These are phyloP conservation scores for Brachyptera putata DNA, from an alignment of 2,888 invertebrate species.

Conservation along the genomic window DNA sequence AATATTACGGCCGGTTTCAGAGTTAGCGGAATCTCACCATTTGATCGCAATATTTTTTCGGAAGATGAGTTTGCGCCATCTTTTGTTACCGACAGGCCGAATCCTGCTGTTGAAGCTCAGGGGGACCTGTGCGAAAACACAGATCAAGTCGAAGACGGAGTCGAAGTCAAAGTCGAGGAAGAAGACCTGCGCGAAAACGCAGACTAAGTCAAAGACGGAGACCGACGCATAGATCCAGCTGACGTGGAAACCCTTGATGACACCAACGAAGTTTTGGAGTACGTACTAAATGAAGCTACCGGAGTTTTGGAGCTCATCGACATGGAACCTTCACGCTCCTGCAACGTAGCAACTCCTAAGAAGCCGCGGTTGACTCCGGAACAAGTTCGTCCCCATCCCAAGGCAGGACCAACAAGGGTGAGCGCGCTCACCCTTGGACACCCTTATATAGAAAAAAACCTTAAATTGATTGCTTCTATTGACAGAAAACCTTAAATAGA, in stretches of 20 bases:
- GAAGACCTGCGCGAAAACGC: no score
- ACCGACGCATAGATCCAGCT: no score
- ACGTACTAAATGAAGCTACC: neutral
- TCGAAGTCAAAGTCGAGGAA: neutral
- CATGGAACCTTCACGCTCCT: no score
- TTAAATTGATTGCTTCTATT: no score
- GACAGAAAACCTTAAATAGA: no score
- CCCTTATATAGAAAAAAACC: no score
- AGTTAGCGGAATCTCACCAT: neutral
- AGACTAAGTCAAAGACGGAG: neutral
- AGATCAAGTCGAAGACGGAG: neutral
- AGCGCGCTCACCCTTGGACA: no score
- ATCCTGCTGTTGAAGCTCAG: neutral
- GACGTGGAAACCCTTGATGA: neutral
- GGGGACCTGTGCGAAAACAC: neutral
- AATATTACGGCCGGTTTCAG: conserved; percentile 29
- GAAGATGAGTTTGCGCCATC: neutral
- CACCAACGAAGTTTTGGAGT: neutral
- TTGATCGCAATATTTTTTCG: neutral
- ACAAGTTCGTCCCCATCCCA: neutral
- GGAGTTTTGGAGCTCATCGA: neutral
- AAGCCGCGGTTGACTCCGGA: neutral
- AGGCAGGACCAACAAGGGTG: neutral
- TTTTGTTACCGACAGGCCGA: neutral
- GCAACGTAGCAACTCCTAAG: neutral